Conservation (phyloP, 53 echinoderm and acorn worm genomes). For the Holothuria scabra region DNA sequence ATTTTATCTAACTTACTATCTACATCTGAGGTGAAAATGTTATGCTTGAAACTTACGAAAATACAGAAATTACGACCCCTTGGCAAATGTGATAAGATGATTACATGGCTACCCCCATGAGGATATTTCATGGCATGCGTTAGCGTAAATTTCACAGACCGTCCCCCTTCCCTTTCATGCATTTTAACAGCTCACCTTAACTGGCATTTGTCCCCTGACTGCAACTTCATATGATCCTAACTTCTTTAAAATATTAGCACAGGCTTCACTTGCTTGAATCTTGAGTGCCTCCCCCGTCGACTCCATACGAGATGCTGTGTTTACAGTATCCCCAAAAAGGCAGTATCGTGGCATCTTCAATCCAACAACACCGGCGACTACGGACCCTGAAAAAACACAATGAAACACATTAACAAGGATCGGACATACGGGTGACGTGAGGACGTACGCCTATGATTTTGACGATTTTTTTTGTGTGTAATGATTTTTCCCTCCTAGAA, state of each 20-base stretch:
- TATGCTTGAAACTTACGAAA: too few species aligned
- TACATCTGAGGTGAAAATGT: too few species aligned
- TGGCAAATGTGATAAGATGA: too few species aligned
- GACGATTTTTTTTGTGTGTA: too few species aligned
- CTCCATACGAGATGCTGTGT: slow-evolving; percentile 98
- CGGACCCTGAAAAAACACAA: slow-evolving; percentile 68
- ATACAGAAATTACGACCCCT: too few species aligned
- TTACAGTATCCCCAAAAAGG: slow-evolving; percentile 98
- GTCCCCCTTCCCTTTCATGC: not conserved
- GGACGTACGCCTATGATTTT: too few species aligned
- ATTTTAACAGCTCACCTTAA: slow-evolving; percentile 68
- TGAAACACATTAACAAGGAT: too few species aligned
- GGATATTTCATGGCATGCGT: too few species aligned
- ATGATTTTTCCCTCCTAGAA: too few species aligned
- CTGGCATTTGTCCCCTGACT: slow-evolving; percentile 88
- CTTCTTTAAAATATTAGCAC: slow-evolving; percentile 73
- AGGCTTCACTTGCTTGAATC: slow-evolving; percentile 96
- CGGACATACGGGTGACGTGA: too few species aligned
- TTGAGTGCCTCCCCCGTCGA: slow-evolving; percentile 99
- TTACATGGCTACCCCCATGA: too few species aligned
- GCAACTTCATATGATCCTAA: slow-evolving; percentile 74
- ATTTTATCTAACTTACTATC: too few species aligned
- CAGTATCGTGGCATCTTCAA: slow-evolving; percentile 99
- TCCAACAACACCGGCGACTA: slow-evolving; percentile 97
- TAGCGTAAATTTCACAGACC: not conserved